Conservation (phyloP, 2,888 invertebrate genomes). For the Blera fallax region DNA sequence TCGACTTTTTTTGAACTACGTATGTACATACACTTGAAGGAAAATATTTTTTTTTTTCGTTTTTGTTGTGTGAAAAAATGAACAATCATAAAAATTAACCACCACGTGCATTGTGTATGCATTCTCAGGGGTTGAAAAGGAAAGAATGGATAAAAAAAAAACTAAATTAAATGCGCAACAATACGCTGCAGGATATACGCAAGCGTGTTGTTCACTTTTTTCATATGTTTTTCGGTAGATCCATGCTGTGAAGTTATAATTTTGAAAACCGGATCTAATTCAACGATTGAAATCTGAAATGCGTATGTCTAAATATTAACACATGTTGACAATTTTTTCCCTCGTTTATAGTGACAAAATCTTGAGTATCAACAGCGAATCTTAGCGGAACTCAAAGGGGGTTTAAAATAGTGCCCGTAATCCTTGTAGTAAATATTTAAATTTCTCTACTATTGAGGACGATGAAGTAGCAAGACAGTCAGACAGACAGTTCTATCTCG, state of each 20-base stretch:
- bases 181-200: slow-evolving; percentile 63
- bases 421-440: no score
- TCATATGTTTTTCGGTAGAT: background rate
- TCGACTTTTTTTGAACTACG: background rate
- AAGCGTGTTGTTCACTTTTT: slow-evolving; percentile 48
- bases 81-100: slow-evolving; percentile 68
- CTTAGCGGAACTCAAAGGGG: background rate
- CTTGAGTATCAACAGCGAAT: background rate
- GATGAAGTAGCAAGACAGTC: no score
- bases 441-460: no score
- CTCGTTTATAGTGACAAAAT: background rate
- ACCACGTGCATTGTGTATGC: slow-evolving; percentile 65
- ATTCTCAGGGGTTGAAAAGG: slow-evolving; percentile 52
- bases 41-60: slow-evolving; percentile 18
- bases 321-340: background rate
- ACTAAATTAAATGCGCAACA: slow-evolving; percentile 69
- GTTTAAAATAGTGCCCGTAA: no score
- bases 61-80: slow-evolving; percentile 45
- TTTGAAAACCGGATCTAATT: slow-evolving; percentile 45
- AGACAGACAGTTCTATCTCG: no score
- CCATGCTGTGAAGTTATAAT: background rate
- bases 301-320: slow-evolving; percentile 5
- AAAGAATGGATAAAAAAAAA: slow-evolving; percentile 26
- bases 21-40: slow-evolving; percentile 8
- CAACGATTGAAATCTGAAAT: background rate